Percentiles rank a stretch among this genome's conserved stretches.
phyloP scores from a whole-genome alignment of 35 echinoderm and acorn worm genomes.

The Heliocidaris erythrogramma region DNA sequence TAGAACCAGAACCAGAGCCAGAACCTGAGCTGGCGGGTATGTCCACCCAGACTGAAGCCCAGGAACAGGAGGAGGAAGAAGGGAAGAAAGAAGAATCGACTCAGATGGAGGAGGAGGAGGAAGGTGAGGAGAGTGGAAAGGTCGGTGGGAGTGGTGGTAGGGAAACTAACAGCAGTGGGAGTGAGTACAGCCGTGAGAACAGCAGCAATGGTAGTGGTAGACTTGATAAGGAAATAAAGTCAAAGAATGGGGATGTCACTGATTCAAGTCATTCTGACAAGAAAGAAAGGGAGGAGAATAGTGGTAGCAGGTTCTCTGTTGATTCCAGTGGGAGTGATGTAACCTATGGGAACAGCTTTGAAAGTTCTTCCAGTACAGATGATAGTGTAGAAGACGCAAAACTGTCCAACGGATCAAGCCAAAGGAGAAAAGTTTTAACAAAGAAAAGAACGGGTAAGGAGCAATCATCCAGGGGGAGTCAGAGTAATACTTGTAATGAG shows the following conservation, averaged over 20 bases:
- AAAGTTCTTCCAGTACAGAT: neutral
- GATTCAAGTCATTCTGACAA: neutral
- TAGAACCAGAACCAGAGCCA: slow-evolving; percentile 68
- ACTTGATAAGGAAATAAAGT: neutral
- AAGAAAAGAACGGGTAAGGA: neutral
- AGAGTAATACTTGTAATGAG: neutral
- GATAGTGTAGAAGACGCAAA: neutral
- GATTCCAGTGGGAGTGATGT: slow-evolving; percentile 15
- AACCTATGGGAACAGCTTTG: slow-evolving; percentile 44
- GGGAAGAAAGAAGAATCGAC: slow-evolving; percentile 57
- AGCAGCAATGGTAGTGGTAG: neutral
- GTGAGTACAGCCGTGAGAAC: neutral
- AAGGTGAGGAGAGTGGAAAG: slow-evolving; percentile 16
- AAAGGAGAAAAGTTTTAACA: neutral
- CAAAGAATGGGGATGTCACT: neutral
- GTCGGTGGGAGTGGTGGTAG: neutral
- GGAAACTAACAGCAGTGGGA: slow-evolving; percentile 19
- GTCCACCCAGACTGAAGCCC: slow-evolving; percentile 74
- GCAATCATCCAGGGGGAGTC: neutral
- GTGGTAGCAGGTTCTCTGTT: neutral
- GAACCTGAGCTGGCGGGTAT: slow-evolving; percentile 61
- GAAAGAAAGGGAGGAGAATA: neutral
- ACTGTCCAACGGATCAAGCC: neutral
- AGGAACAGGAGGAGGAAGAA: slow-evolving; percentile 56
- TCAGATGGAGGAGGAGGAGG: slow-evolving; percentile 43